Evolutionary conservation across 2,113 vertebrate species (phyloP).

Genomic region (Tachysurus fulvidraco): DNA sequence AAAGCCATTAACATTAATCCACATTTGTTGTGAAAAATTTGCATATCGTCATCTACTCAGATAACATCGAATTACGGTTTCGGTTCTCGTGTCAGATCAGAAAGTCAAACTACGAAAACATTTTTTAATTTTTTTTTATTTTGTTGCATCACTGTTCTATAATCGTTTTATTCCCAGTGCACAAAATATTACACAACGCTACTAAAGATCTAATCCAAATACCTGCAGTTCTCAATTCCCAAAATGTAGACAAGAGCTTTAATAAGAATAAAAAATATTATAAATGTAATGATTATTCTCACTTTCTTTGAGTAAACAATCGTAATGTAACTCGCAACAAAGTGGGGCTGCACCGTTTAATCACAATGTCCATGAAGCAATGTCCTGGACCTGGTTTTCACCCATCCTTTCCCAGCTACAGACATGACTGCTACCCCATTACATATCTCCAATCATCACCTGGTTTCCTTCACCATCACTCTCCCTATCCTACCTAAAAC

Average conservation of each 20-base stretch:
- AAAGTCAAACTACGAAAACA: neutral
- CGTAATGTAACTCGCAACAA: no score
- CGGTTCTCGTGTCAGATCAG: neutral
- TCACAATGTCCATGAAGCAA: neutral
- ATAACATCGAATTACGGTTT: neutral
- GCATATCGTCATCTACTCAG: neutral
- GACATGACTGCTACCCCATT: no score
- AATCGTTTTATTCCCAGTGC: neutral
- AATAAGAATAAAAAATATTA: conserved; percentile 8
- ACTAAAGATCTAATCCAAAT: neutral
- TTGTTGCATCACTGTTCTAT: neutral
- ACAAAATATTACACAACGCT: neutral
- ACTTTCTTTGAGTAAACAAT: neutral
- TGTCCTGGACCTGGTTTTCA: no score
- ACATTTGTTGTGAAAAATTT: neutral
- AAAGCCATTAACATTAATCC: conserved; percentile 42
- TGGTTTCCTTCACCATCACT: no score
- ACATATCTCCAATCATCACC: no score
- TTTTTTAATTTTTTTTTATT: neutral
- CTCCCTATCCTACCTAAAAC: no score
- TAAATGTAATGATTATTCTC: neutral
- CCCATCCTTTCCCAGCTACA: no score
- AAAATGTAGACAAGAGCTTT: neutral
- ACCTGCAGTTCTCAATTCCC: neutral
- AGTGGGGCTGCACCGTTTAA: neutral